Evolutionary conservation across 2,797 vertebrate genomes (phyloP).

Genomic region (Chelmon rostratus): DNA sequence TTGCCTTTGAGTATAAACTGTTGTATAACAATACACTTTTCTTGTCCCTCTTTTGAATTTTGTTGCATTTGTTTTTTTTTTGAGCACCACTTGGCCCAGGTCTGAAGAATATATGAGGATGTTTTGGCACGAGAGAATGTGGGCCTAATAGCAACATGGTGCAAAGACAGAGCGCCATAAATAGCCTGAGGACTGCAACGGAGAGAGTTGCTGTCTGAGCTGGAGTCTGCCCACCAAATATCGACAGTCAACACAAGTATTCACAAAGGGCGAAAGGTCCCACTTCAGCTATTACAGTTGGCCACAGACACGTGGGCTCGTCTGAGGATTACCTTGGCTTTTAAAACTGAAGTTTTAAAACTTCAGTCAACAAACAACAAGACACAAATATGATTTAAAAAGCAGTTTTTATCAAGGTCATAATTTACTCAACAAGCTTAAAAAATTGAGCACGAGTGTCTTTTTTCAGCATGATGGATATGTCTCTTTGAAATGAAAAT

Average conservation of each 20-base stretch:
- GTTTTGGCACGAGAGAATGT: conserved; percentile 18
- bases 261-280: conserved; percentile 28
- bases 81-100: conserved; percentile 5
- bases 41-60: not conserved
- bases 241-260: conserved; percentile 46
- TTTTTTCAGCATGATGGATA: not conserved
- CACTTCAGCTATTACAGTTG: not conserved
- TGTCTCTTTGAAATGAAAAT: not conserved
- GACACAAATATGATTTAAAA: not conserved
- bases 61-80: conserved; percentile 15
- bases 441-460: not conserved
- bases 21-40: not conserved
- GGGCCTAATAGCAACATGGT: conserved; percentile 35
- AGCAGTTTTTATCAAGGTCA: too few relatives aligned
- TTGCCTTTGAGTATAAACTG: not conserved
- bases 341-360: not conserved
- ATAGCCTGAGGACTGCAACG: conserved; percentile 54
- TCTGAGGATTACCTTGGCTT: not conserved
- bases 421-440: not conserved
- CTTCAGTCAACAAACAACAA: not conserved
- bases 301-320: conserved; percentile 5
- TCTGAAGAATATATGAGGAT: conserved; percentile 28
- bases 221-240: conserved; percentile 64
- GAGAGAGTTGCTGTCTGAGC: conserved; percentile 36
- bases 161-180: conserved; percentile 57